Base-by-base conservation (phyloP, 2,888 invertebrate genomes). In the Pemphredon lugubris region DNA sequence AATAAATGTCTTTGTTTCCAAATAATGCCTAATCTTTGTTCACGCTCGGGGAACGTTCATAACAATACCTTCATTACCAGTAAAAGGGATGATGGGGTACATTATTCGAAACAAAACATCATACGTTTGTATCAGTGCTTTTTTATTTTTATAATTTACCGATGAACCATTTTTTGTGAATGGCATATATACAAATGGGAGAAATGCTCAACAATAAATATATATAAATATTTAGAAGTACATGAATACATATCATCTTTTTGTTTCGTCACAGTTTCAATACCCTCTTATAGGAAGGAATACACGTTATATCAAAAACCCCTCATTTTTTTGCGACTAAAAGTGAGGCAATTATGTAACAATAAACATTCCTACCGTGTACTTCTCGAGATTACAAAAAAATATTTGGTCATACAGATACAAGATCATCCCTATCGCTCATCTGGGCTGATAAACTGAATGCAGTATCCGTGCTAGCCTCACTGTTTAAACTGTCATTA, bases 401-500 rank as follows among this genome's bases (percentile, higher is more conserved):
- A 14, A 65, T 42, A 50, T 50, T 53, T 53, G 64, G 47, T 81
- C 77, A 83, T 58, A 81, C 81, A 32, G 81, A 85, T 61, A 83
- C 67, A 21, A 86, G 79, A 32, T 88, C 88, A 48, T 89, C 89
- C 44, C 81, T 88, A 61, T 89, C 88, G 47, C 89, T 89, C 78
- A 87, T 86, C 47, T 89, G 89, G 2, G 88, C 88, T 2, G 86
- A 86, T 18, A 89, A 76, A 78, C 89, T 90, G 40, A 89, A 88
- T 0, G 89, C 90, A n/a, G 90, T 90, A 39, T 90, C 90, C 1
- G 90, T 90, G 63, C 89, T 90, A 4, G 89, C 86, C 74, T 90
- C 90, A 61, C 89, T 89, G 39, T 86, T 87, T 7, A 88, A 64
- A 51, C 89, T 88, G 50, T 90, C 90, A 44, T 88, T 88, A 30